These are phyloP conservation scores for Anneissia japonica DNA, from an alignment of 35 echinoderm and acorn worm species.

Conservation along the genomic window DNA sequence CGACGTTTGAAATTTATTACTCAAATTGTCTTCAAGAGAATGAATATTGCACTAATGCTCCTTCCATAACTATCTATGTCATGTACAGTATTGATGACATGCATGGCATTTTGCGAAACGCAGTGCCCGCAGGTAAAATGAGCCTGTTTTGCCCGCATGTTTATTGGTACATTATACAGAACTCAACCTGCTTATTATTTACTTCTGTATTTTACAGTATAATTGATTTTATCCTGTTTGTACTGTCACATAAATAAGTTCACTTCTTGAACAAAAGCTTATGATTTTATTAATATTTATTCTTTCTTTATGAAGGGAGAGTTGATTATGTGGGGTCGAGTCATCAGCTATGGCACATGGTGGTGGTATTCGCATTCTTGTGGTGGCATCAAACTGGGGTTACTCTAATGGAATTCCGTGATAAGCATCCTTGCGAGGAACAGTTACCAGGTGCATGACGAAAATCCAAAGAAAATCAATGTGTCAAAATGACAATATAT, in stretches of 20 bases:
- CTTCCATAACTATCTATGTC: neutral
- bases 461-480: too few relatives aligned
- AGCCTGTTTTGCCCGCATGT: neutral
- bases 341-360: slow-evolving; percentile 91
- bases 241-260: too few relatives aligned
- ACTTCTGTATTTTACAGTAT: neutral
- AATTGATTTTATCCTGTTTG: neutral
- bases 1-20: too few relatives aligned
- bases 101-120: too few relatives aligned
- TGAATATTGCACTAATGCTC: neutral
- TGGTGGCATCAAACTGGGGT: slow-evolving; percentile 90
- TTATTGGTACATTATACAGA: neutral
- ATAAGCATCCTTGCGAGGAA: slow-evolving; percentile 4
- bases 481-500: too few relatives aligned
- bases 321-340: slow-evolving; percentile 85
- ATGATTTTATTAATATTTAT: neutral
- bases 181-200: neutral
- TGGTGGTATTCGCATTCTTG: slow-evolving; percentile 71
- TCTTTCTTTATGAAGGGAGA: slow-evolving; percentile 41
- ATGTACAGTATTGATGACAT: too few relatives aligned
- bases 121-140: neutral
- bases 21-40: too few relatives aligned
- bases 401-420: slow-evolving; percentile 48
- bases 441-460: neutral
- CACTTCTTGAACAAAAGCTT: neutral